Percentiles rank a stretch among this genome's conserved stretches.
These are phyloP conservation scores for Cydia pomonella DNA, from an alignment of 1,140 invertebrate genomes.

Conservation along the genomic window DNA sequence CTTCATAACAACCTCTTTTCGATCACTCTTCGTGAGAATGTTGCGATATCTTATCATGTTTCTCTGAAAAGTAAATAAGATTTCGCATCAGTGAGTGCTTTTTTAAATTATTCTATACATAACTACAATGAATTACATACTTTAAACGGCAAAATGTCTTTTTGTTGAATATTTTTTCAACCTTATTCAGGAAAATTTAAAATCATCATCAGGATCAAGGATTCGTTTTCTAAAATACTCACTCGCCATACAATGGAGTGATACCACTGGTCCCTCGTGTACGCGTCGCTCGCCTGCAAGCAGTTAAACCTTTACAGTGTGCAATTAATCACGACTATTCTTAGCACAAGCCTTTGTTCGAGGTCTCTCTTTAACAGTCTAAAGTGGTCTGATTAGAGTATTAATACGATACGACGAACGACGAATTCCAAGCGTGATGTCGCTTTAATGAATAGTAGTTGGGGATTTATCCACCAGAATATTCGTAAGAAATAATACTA, in stretches of 20 bases:
- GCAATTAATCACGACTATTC: constrained; percentile 16
- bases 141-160: no score
- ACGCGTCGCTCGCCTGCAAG: constrained; percentile 86
- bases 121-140: not conserved
- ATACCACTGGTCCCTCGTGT: constrained; percentile 92
- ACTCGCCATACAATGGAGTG: constrained; percentile 93
- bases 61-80: constrained; percentile 82
- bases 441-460: no score
- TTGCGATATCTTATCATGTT: constrained; percentile 90
- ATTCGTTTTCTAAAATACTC: constrained; percentile 55
- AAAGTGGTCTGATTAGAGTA: constrained; percentile 22
- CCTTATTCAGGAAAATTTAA: no score
- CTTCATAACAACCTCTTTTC: constrained; percentile 90
- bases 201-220: no score
- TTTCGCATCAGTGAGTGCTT: constrained; percentile 4
- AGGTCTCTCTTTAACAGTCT: constrained; percentile 19
- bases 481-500: no score
- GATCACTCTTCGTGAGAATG: constrained; percentile 84
- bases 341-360: constrained; percentile 18
- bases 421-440: not conserved
- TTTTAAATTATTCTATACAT: not conserved
- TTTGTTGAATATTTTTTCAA: no score
- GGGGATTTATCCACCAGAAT: not conserved
- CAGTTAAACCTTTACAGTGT: constrained; percentile 58
- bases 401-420: no score